Conservation (phyloP, 2,797 vertebrate species). For the Antrozous pallidus region DNA sequence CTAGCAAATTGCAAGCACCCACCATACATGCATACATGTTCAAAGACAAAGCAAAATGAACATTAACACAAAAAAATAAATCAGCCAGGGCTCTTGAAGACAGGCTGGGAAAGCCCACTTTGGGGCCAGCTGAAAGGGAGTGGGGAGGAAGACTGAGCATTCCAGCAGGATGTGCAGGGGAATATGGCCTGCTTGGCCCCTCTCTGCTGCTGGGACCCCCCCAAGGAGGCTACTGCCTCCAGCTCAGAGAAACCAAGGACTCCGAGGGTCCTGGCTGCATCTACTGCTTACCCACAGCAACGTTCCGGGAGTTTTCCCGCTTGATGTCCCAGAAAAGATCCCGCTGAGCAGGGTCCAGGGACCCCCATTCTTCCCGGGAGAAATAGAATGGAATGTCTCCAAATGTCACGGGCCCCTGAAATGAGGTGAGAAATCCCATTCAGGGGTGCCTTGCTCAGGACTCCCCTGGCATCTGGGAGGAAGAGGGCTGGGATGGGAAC, state of each 20-base stretch:
- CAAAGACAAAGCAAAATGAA: not conserved
- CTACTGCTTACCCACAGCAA: slow-evolving; percentile 50
- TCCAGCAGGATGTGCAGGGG: not conserved
- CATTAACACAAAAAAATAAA: not conserved
- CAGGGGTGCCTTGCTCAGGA: not conserved
- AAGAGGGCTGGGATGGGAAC: not conserved
- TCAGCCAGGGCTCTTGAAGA: not conserved
- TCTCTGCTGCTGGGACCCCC: not conserved
- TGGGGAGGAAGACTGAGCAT: not conserved
- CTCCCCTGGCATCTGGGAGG: not conserved
- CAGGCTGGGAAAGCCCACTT: not conserved
- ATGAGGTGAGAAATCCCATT: not conserved
- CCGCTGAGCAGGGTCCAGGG: slow-evolving; percentile 67
- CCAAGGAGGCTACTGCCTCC: not conserved
- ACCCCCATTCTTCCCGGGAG: slow-evolving; percentile 74
- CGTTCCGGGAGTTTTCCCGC: slow-evolving; percentile 55
- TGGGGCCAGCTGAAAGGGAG: not conserved
- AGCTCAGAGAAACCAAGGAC: not conserved
- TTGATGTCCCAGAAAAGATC: slow-evolving; percentile 76
- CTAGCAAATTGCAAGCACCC: not conserved
- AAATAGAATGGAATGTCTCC: slow-evolving; percentile 75
- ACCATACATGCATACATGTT: not conserved
- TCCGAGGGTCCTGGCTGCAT: not conserved
- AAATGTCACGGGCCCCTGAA: slow-evolving; percentile 55
- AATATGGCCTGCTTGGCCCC: not conserved